Evolutionary conservation across 64 coral and sea anemone species (phyloP), one percentile per base, ranked within the genome.

Genomic region (Montipora efflorescens): DNA sequence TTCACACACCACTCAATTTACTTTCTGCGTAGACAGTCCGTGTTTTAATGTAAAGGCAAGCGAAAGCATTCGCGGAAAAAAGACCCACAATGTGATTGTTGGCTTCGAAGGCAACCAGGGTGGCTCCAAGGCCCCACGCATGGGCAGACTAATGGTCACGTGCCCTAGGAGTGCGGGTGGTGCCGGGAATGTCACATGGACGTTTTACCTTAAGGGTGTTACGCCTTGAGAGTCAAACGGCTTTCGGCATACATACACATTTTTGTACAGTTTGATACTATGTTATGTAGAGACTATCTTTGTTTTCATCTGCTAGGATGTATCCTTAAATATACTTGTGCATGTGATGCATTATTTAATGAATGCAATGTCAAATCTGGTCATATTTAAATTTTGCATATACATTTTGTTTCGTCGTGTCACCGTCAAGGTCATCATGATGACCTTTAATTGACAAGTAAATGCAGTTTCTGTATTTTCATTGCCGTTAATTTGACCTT

Each of bases 21-120:
- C 71, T 5, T 90, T 99, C 73, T 96, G 89, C 75, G 92, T 96
- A n/a, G 97, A 99, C 43, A 92, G 77, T 28, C 97, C 95, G 6
- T 88, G 92, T 81, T 99, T 99, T 64, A 96, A 83, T 48, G 97
- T 99, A 46, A 99, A 99, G 80, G 57, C 95, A 8, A 96, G 88
- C 74, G 97, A 99, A 79, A 92, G 95, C 14, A 70, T 99, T 19
- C 97, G 97, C 21, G 97, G 73, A 0, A 99, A 96, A 70, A 99
- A 99, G 80, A 94, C 79, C 15, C 97, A 99, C 83, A 96, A 94
- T 68, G 81, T 99, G 58, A 85, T 99, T 18, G 97, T 99, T 52
- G 89, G 94, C 1, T 99, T 94, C 59, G 97, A 99, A n/a, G 97
- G 94, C n/a, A 95, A 95, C 57, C 95, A 99, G 36, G 92, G 84